phyloP scores from a whole-genome alignment of 92 coral and sea anemone genomes.

The Desmophyllum pertusum region DNA sequence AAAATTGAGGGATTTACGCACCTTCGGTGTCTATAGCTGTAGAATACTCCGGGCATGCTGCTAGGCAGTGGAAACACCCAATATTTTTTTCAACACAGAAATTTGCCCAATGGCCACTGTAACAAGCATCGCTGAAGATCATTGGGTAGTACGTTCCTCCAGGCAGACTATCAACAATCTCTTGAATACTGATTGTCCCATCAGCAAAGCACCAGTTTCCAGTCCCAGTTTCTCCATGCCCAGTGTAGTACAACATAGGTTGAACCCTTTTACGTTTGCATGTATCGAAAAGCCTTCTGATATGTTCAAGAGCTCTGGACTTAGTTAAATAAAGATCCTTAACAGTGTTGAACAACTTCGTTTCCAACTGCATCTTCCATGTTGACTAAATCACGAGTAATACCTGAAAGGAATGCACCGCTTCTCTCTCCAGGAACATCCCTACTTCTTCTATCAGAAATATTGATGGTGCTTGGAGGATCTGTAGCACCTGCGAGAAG shows the following conservation, averaged over 20 bases:
- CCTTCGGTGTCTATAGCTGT: background rate
- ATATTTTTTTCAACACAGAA: background rate
- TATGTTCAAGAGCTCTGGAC: background rate
- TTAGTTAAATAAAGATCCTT: background rate
- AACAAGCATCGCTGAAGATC: constrained; percentile 12
- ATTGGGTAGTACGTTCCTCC: background rate
- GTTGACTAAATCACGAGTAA: background rate
- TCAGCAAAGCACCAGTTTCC: constrained; percentile 17
- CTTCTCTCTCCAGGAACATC: background rate
- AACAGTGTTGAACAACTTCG: background rate
- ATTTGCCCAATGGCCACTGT: constrained; percentile 30
- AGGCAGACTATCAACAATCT: background rate
- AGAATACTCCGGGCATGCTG: constrained; percentile 13
- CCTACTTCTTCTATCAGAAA: background rate
- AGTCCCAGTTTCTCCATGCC: constrained; percentile 17
- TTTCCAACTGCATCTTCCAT: constrained; percentile 4
- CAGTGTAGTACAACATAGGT: constrained; percentile 17
- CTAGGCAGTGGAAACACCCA: background rate
- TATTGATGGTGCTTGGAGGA: background rate
- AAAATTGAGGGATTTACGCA: background rate
- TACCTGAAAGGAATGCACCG: background rate
- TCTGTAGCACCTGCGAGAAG: background rate
- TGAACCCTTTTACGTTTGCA: background rate
- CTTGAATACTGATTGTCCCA: constrained; percentile 22
- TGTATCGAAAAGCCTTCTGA: background rate